Evolutionary conservation across 2,113 vertebrate species (phyloP), one percentile per base, ranked within the genome.

Genomic region (Pipra filicauda): DNA sequence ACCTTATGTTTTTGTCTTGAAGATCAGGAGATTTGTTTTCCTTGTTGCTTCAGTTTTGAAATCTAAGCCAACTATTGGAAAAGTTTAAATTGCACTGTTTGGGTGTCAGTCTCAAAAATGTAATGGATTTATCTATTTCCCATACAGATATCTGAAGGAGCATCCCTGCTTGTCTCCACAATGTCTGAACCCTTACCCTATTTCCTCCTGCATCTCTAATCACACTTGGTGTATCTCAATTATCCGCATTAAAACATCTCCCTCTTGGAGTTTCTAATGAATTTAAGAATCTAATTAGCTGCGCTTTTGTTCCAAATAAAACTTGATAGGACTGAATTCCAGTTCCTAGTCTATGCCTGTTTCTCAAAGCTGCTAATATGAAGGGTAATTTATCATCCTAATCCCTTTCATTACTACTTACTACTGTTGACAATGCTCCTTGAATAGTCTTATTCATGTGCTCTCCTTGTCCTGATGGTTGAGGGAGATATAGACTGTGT

Each of bases 381-480:
- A 75, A 87, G 33, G 51, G 65, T 87, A 88, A 85, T 96, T 91
- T 85, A 51, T 91, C 57, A 85, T 82, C n/a, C 67, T 91, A 93
- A 94, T 94, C 77, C 85, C 71, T 84, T 78, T 61, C 57, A 39
- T 82, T 87, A 51, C 33, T 94, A 20, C 72, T 66, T 62, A 72
- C 72, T 64, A 8, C 80, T 78, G 51, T 43, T 94, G 74, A 64
- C 66, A 89, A 7, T 89, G 39, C 57, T 85, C 27, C 55, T 71
- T 77, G 87, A 95, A 85, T 51, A 64, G 48, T 57, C 74, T 73
- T 78, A 23, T 87, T 94, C 77, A 66, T 84, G 69, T 89, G 65
- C 33, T 78, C 35, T 86, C 11, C 65, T 89, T 91, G 69, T 92
- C 37, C 46, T 26, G 27, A 41, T 81, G 96, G 62, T 33, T 90